Evolutionary conservation across 2,113 vertebrate genomes (phyloP), one percentile per base, ranked within the genome.

Genomic region (Phoenicopterus ruber): DNA sequence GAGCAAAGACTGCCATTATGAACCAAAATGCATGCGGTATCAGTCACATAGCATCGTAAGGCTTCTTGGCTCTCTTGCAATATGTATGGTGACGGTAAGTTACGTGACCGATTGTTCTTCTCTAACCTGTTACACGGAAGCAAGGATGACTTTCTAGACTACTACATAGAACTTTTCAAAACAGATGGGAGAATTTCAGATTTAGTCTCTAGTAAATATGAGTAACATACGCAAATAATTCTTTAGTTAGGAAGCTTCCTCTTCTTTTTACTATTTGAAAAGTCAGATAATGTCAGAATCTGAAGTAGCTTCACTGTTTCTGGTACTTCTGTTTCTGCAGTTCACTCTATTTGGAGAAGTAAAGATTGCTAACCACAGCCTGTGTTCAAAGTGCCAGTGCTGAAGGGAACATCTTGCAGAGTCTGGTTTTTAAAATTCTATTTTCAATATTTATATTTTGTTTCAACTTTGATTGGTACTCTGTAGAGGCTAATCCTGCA

Each of bases 401-500:
- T 72, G 54, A 66, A 67, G 49, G 36, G 49, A 82, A 59, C 81
- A 66, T 72, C 54, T 92, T 8, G 1, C 46, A 32, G 55, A 58
- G 91, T 40, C 62, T 50, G 55, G 26, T 22, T 80, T 83, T 46
- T 62, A 50, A 88, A 86, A 84, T 42, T 49, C 44, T 50, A 1
- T 71, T 82, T 71, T 49, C 77, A 61, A 3, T 85, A 55, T 91
- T 91, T 81, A 42, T 87, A 17, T 87, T 82, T 74, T 36, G 24
- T n/a, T 94, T 84, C 44, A 62, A 5, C 62, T 87, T 50, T 3
- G 26, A 55, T 42, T 50, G 42, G 22, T 52, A 58, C 13, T 4
- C 63, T 83, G 17, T 22, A 79, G 74, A 92, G n/a, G 61, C 93
- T 82, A 72, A 84, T 89, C 47, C 65, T 84, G 65, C 88, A 92